Conservation (phyloP, 2,113 vertebrate species). For the Lipophrys pholis region DNA sequence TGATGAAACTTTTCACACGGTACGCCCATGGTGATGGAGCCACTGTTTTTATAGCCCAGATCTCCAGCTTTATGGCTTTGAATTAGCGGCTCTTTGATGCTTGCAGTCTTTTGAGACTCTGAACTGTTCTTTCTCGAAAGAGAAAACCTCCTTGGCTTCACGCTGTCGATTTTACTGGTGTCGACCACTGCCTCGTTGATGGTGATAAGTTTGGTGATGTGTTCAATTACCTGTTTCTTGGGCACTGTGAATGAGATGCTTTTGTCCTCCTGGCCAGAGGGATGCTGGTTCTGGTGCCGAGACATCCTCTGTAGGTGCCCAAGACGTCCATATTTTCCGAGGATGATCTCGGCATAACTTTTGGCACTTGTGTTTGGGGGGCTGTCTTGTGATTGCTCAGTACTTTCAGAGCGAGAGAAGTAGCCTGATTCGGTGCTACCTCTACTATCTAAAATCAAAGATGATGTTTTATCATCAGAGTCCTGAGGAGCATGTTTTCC, state of each 20-base stretch:
- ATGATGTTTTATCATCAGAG: slow-evolving; percentile 85
- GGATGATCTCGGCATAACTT: slow-evolving; percentile 95
- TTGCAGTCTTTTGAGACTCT: slow-evolving; percentile 88
- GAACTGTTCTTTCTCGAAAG: slow-evolving; percentile 92
- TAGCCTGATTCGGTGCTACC: slow-evolving; percentile 97
- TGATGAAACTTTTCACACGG: slow-evolving; percentile 82
- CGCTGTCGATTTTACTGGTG: slow-evolving; percentile 96
- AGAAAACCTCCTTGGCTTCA: slow-evolving; percentile 95
- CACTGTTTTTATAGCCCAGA: slow-evolving; percentile 74
- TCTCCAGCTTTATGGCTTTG: slow-evolving; percentile 82
- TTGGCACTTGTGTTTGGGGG: slow-evolving; percentile 93
- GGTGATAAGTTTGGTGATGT: slow-evolving; percentile 98
- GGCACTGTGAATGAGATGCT: slow-evolving; percentile 88
- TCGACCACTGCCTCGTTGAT: slow-evolving; percentile 98
- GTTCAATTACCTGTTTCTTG: slow-evolving; percentile 96
- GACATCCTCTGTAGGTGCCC: slow-evolving; percentile 88
- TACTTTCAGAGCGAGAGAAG: slow-evolving; percentile 95
- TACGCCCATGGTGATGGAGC: slow-evolving; percentile 82
- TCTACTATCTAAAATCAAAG: slow-evolving; percentile 90
- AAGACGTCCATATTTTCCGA: slow-evolving; percentile 94
- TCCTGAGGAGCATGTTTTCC: slow-evolving; percentile 86
- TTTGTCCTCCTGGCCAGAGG: slow-evolving; percentile 84
- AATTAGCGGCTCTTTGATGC: slow-evolving; percentile 85
- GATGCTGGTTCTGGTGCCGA: slow-evolving; percentile 82
- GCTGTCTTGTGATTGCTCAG: slow-evolving; percentile 90